Percentiles rank a stretch among this genome's conserved stretches.
These are phyloP conservation scores for Dasyornis broadbenti DNA, from an alignment of 2,113 vertebrate genomes.

Conservation along the genomic window DNA sequence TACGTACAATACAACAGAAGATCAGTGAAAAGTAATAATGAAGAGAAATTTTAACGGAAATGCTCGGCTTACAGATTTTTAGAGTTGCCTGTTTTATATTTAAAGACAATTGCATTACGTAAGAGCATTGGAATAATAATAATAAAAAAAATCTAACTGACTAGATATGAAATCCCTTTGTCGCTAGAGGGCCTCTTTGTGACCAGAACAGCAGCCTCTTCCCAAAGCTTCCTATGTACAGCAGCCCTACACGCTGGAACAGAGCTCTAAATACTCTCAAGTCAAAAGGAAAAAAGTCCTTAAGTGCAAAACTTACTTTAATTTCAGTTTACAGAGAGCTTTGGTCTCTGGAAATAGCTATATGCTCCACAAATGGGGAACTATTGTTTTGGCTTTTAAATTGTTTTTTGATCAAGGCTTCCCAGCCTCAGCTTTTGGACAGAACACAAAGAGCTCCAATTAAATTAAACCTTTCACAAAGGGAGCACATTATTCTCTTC, in stretches of 20 bases:
- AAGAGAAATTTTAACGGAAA: not conserved
- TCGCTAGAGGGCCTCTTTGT: not conserved
- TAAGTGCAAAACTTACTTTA: not conserved
- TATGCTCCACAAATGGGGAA: not conserved
- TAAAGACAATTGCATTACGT: not conserved
- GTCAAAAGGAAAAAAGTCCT: not conserved
- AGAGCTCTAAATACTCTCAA: not conserved
- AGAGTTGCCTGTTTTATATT: not conserved
- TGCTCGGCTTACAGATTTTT: not conserved
- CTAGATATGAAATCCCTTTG: not conserved
- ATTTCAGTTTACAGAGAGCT: not conserved
- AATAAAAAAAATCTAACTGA: not conserved
- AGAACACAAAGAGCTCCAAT: not conserved
- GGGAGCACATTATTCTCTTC: not conserved
- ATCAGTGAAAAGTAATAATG: not conserved
- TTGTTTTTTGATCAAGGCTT: not conserved
- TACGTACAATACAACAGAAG: not conserved
- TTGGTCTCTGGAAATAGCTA: not conserved
- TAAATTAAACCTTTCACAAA: not conserved
- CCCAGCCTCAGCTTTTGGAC: not conserved
- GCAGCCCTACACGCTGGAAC: rapidly evolving
- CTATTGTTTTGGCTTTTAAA: not conserved
- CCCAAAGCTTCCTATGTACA: not conserved
- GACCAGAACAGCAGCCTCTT: not conserved
- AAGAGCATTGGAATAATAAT: too few relatives aligned